These are phyloP conservation scores for Pteruthius melanotis DNA, from an alignment of 2,113 vertebrate species.

Conservation along the genomic window DNA sequence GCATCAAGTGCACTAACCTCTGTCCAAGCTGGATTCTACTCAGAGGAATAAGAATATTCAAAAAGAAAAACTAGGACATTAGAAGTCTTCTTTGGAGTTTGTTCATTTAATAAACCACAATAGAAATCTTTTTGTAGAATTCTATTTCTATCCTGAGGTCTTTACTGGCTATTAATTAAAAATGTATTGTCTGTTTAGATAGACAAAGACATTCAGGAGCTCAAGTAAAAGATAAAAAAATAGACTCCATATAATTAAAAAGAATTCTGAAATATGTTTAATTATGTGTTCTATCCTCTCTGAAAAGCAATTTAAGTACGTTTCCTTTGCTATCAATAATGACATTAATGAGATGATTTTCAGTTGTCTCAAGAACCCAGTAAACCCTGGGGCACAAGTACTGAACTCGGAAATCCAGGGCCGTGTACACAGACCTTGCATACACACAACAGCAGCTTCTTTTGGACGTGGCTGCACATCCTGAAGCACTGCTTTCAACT, in stretches of 20 bases:
- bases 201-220: not conserved
- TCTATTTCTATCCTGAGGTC: not conserved
- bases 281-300: conserved; percentile 7
- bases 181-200: not conserved
- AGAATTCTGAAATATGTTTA: conserved; percentile 8
- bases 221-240: not conserved
- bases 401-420: not conserved
- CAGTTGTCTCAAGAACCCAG: not conserved
- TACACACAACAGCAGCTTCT: not conserved
- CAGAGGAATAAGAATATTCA: not conserved
- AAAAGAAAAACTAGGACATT: not conserved
- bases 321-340: conserved; percentile 1
- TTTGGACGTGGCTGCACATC: not conserved
- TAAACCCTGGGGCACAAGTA: not conserved
- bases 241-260: conserved; percentile 22
- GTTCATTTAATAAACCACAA: not conserved
- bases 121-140: not conserved
- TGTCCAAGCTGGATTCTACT: not conserved
- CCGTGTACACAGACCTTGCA: not conserved
- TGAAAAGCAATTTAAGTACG: not conserved
- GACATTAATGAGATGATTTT: not conserved
- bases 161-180: conserved; percentile 39
- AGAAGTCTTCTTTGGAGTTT: not conserved
- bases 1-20: not conserved
- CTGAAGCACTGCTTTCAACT: not conserved